These are phyloP conservation scores for Vireo altiloquus DNA, from an alignment of 2,113 vertebrate species.

Conservation along the genomic window DNA sequence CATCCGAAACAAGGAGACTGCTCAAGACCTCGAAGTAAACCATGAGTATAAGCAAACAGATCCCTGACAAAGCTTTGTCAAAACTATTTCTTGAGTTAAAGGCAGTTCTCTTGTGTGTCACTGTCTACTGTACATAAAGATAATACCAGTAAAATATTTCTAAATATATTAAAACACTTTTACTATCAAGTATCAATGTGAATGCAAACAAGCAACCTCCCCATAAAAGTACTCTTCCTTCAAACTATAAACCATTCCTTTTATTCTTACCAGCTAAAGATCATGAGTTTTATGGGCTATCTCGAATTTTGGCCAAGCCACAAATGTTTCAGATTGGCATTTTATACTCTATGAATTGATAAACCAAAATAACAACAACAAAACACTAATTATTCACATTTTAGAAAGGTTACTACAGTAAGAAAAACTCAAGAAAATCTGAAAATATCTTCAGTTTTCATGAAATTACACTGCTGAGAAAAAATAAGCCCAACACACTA, in stretches of 20 bases:
- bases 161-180: neutral
- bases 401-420: neutral
- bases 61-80: neutral
- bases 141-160: neutral
- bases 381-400: neutral
- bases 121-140: neutral
- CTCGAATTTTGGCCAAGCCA: neutral
- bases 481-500: neutral
- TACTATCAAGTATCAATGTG: neutral
- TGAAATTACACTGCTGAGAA: neutral
- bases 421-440: neutral
- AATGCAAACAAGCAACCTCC: neutral
- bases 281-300: neutral
- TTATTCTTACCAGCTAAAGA: neutral
- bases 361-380: neutral
- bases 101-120: rapidly evolving
- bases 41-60: neutral
- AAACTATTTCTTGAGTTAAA: neutral
- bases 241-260: neutral
- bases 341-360: neutral
- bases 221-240: neutral
- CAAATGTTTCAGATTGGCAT: neutral
- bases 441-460: neutral
- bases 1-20: neutral
- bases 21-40: neutral